Base-by-base conservation (phyloP, 1,140 invertebrate species). In the Musca vetustissima region DNA sequence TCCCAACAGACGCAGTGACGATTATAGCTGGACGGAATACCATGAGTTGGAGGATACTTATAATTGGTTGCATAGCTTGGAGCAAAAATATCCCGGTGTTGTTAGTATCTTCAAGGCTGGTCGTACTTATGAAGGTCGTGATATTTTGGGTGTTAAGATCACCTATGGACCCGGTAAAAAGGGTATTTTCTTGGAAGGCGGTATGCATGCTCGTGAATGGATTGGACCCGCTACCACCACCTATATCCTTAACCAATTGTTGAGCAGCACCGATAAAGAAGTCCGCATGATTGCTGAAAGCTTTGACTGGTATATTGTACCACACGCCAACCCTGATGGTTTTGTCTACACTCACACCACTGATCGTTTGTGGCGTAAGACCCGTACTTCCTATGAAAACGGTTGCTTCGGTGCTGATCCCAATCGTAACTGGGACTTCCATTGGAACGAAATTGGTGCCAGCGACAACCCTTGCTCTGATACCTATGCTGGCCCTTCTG, bases 131-230 rank as follows among this genome's bases (percentile, higher is more conserved):
- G 85, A 91, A 71, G 84, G 85, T 0, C 84, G 90, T 22, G 77
- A 88, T 8, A 89, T 92, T 61, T 80, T 86, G 52, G 89, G 88
- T 1, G 83, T 90, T 0, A 88, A 85, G 70, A 73, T 91, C 1
- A 81, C 84, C 4, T 86, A 86, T 22, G 83, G 81, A 1, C 73
- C 74, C 0, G 78, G 77, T 0, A 76, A 72, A 17, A 76, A 72
- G 2, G 75, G 85, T 0, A 85, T 87, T 43, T 79, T 88, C 1
- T 75, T 87, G 21, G 87, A 88, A 66, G 85, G 83, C 49, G 85
- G 84, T n/a, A 91, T 90, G 71, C 90, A 90, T 73, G 88, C 89
- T 24, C 73, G 92, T 50, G 92, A 94, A 83, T 94, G 92, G 92
- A 88, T 94, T 9, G 84, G 88, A 15, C 88, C 91, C 1, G 90